These are phyloP conservation scores for Drosophila novamexicana DNA, from an alignment of 1,140 invertebrate genomes.

Conservation along the genomic window DNA sequence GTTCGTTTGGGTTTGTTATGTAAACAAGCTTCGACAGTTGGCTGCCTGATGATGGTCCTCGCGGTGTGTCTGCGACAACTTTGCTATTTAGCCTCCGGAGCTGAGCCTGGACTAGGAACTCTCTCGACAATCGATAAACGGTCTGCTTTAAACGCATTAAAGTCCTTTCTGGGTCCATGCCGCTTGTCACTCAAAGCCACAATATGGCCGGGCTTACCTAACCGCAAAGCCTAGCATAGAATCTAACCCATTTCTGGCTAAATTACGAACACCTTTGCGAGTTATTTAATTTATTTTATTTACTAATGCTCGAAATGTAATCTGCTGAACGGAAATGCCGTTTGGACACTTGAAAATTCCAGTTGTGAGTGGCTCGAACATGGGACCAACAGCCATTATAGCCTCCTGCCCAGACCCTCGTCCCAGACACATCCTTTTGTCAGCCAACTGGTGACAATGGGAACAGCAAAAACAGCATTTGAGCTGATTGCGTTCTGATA, in stretches of 20 bases:
- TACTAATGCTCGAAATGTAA: conserved; percentile 42
- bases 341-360: conserved; percentile 16
- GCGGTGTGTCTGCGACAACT: conserved; percentile 27
- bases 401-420: conserved; percentile 22
- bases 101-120: background rate
- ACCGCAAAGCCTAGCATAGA: background rate
- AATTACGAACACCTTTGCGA: conserved; percentile 37
- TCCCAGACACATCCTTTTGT: background rate
- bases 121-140: conserved; percentile 28
- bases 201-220: background rate
- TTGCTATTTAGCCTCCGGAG: background rate
- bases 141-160: conserved; percentile 24
- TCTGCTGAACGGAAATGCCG: conserved; percentile 28
- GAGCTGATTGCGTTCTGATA: conserved; percentile 57
- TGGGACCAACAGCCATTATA: conserved; percentile 14
- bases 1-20: conserved; percentile 38
- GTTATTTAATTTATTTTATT: conserved; percentile 62
- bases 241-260: conserved; percentile 24
- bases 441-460: conserved; percentile 11
- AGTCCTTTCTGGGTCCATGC: conserved; percentile 2
- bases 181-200: conserved; percentile 14
- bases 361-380: background rate
- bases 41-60: conserved; percentile 24
- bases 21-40: conserved; percentile 35
- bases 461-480: conserved; percentile 42